Conservation (phyloP, 2,888 invertebrate species). For the Halocaridina rubra region DNA sequence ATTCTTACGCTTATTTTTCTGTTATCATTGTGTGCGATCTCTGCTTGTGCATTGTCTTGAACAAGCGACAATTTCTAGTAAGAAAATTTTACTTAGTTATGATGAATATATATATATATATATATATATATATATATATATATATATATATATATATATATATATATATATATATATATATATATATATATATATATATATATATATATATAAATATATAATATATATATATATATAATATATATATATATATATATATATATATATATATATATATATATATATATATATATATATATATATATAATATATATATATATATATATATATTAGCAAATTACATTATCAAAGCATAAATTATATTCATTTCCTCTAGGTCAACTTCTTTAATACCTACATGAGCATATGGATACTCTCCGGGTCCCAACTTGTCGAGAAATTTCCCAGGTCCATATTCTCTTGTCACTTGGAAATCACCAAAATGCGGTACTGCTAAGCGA, state of each 20-base stretch:
- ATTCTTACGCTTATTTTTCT: too few relatives aligned
- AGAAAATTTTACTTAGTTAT: too few relatives aligned
- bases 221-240: background rate
- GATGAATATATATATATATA: too few relatives aligned
- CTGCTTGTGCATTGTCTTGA: too few relatives aligned
- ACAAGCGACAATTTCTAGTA: too few relatives aligned
- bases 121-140: too few relatives aligned
- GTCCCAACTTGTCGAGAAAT: slow-evolving; percentile 52
- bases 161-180: too few relatives aligned
- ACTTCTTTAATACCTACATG: slow-evolving; percentile 41
- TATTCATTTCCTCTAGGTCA: too few relatives aligned
- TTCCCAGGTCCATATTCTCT: slow-evolving; percentile 58
- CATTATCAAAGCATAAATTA: too few relatives aligned
- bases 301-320: background rate
- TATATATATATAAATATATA: background rate
- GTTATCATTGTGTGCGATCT: too few relatives aligned
- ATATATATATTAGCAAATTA: too few relatives aligned
- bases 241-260: background rate
- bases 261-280: background rate
- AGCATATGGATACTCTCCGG: slow-evolving; percentile 54
- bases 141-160: too few relatives aligned
- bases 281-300: background rate
- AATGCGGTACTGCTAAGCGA: slow-evolving; percentile 45
- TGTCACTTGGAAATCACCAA: slow-evolving; percentile 61
- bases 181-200: background rate